These are phyloP conservation scores for Cryptus armator DNA, from an alignment of 2,888 invertebrate species.

Conservation along the genomic window DNA sequence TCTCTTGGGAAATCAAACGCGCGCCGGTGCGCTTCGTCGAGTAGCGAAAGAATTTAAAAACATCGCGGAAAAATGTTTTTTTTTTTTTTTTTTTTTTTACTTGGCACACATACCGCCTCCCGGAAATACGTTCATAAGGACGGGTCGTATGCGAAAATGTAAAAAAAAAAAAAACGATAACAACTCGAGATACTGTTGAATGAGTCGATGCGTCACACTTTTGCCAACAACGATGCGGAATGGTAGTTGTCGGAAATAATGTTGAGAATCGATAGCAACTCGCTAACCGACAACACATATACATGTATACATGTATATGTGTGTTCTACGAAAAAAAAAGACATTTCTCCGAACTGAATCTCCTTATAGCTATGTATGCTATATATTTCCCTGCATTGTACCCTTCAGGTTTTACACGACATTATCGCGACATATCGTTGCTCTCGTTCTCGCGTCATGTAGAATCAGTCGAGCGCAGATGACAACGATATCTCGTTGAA, in stretches of 20 bases:
- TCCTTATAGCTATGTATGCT: too few relatives aligned
- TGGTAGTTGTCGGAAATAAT: conserved; percentile 17
- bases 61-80: too few relatives aligned
- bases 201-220: background rate
- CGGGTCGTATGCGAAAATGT: too few relatives aligned
- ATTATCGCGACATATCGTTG: background rate
- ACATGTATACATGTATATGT: conserved; percentile 1
- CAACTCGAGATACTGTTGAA: conserved; percentile 3
- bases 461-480: background rate
- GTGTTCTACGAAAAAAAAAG: background rate
- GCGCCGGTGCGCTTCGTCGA: too few relatives aligned
- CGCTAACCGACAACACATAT: conserved; percentile 15
- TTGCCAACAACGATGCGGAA: background rate
- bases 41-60: too few relatives aligned
- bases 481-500: conserved; percentile 25
- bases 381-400: background rate
- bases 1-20: background rate
- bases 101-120: background rate
- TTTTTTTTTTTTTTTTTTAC: too few relatives aligned
- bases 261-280: conserved; percentile 53
- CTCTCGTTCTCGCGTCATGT: background rate
- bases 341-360: background rate
- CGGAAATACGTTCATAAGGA: background rate
- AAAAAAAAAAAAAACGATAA: too few relatives aligned
- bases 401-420: conserved; percentile 13